phyloP scores from a whole-genome alignment of 1,140 invertebrate species.

The fruit fly (Drosophila melanogaster) region Release_6_plus_ISO1_MT NT_037436.4:8135501-8136000 shows the following conservation, averaged over 20 bases:
- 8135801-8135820: conserved; percentile 10
- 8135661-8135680: background rate
- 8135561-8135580: background rate
- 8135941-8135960: background rate
- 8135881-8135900: background rate
- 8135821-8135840: background rate
- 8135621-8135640: background rate
- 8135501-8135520: background rate
- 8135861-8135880: background rate
- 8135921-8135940: background rate
- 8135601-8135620: background rate
- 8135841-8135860: background rate
- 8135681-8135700: too few species aligned
- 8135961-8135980: background rate
- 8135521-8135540: background rate
- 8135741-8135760: too few species aligned
- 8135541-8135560: background rate
- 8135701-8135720: background rate
- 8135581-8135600: background rate
- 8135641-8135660: background rate
- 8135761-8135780: background rate
- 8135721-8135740: too few species aligned
- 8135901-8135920: background rate
- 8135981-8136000: conserved; percentile 32
- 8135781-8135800: too few species aligned